Conservation (phyloP, 2,797 vertebrate genomes). For the Thunnus albacares region DNA sequence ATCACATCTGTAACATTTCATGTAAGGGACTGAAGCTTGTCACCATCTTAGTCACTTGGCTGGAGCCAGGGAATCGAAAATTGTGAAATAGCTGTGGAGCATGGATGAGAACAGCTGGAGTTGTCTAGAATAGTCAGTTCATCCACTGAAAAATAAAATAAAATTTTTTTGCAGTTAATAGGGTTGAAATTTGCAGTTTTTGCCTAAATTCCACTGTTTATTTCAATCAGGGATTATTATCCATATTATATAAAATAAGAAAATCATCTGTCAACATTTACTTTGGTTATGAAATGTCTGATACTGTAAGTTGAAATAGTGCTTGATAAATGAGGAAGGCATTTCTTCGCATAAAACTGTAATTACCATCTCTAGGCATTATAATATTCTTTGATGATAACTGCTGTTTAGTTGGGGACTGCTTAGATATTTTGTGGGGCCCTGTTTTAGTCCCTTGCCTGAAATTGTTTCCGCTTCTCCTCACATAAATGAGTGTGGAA, state of each 20-base stretch:
- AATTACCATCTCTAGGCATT: neutral
- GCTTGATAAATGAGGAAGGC: neutral
- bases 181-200: neutral
- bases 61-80: conserved; percentile 2
- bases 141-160: neutral
- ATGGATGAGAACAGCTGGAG: neutral
- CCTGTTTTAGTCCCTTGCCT: neutral
- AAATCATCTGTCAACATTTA: neutral
- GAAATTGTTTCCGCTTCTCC: neutral
- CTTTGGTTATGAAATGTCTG: neutral
- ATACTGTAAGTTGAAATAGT: neutral
- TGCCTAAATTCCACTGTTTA: neutral
- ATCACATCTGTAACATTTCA: conserved; percentile 3
- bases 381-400: neutral
- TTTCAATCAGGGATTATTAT: neutral
- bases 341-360: neutral
- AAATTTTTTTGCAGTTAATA: neutral
- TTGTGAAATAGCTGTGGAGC: neutral
- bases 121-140: neutral
- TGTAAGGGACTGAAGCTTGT: neutral
- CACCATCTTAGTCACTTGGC: neutral
- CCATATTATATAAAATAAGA: neutral
- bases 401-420: neutral
- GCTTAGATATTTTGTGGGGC: neutral
- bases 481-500: conserved; percentile 13